phyloP scores from a whole-genome alignment of 2,797 vertebrate genomes.

The Meda fulgida region DNA sequence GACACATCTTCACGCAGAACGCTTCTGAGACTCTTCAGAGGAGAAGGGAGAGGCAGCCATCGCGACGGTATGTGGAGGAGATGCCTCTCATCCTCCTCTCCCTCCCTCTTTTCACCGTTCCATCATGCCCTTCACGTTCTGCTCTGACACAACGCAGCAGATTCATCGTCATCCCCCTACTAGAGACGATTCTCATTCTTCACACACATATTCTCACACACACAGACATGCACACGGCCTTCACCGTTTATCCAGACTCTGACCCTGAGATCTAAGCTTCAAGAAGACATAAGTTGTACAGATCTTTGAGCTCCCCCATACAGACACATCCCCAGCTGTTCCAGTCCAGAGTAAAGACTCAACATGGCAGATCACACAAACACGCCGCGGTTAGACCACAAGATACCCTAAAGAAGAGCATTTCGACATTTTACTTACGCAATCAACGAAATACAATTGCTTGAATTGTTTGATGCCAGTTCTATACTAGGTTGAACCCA shows the following conservation, averaged over 20 bases:
- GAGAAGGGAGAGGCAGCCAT: constrained; percentile 41
- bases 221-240: constrained; percentile 35
- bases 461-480: not conserved
- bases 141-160: constrained; percentile 4
- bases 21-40: constrained; percentile 44
- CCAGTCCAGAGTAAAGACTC: constrained; percentile 47
- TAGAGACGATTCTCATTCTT: constrained; percentile 6
- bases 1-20: constrained; percentile 41
- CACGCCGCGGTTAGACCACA: constrained; percentile 52
- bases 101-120: constrained; percentile 38
- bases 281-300: constrained; percentile 26
- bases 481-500: not conserved
- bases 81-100: constrained; percentile 36
- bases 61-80: constrained; percentile 54
- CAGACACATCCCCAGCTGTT: constrained; percentile 43
- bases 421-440: not conserved
- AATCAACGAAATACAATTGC: not conserved
- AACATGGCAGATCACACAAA: constrained; percentile 63
- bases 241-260: constrained; percentile 29
- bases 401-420: not conserved
- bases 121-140: constrained; percentile 21
- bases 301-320: constrained; percentile 16
- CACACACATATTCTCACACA: constrained; percentile 21
- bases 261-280: constrained; percentile 38
- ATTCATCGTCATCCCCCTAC: constrained; percentile 4